phyloP scores from a whole-genome alignment of 2,797 vertebrate genomes.

The Tapera naevia region DNA sequence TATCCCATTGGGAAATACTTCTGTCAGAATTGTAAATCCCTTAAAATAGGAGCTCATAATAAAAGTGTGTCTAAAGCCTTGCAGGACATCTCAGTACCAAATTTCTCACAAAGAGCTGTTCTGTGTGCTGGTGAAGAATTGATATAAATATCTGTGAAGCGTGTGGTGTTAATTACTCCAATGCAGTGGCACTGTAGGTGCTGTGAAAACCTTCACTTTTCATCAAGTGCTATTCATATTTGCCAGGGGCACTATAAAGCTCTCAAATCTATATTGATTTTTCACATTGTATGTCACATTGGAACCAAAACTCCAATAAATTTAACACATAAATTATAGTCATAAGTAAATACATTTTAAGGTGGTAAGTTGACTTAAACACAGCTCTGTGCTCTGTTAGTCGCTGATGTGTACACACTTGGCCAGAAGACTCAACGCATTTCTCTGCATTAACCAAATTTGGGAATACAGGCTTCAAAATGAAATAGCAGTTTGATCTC shows the following conservation, averaged over 20 bases:
- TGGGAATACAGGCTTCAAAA: conserved; percentile 62
- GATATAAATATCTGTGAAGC: conserved; percentile 47
- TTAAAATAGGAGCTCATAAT: conserved; percentile 49
- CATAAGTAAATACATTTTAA: conserved; percentile 56
- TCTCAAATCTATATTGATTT: conserved; percentile 65
- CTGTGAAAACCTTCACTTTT: conserved; percentile 64
- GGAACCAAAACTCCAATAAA: conserved; percentile 65
- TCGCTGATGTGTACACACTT: conserved; percentile 36
- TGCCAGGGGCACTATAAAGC: conserved; percentile 51
- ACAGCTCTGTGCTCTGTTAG: conserved; percentile 37
- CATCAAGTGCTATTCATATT: conserved; percentile 63
- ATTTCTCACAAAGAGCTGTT: conserved; percentile 59
- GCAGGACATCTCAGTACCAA: conserved; percentile 50
- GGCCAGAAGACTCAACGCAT: conserved; percentile 32
- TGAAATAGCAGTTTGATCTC: conserved; percentile 59
- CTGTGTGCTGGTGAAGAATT: conserved; percentile 44
- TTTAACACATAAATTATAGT: conserved; percentile 69
- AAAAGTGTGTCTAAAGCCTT: conserved; percentile 62
- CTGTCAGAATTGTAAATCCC: conserved; percentile 60
- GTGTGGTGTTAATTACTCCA: conserved; percentile 39
- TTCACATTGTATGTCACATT: conserved; percentile 45
- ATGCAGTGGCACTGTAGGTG: conserved; percentile 50
- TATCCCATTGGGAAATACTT: conserved; percentile 50
- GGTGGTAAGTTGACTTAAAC: conserved; percentile 51
- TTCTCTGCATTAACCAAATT: conserved; percentile 50